phyloP scores from a whole-genome alignment of 2,113 vertebrate species.

The Phalacrocorax pelagicus region DNA sequence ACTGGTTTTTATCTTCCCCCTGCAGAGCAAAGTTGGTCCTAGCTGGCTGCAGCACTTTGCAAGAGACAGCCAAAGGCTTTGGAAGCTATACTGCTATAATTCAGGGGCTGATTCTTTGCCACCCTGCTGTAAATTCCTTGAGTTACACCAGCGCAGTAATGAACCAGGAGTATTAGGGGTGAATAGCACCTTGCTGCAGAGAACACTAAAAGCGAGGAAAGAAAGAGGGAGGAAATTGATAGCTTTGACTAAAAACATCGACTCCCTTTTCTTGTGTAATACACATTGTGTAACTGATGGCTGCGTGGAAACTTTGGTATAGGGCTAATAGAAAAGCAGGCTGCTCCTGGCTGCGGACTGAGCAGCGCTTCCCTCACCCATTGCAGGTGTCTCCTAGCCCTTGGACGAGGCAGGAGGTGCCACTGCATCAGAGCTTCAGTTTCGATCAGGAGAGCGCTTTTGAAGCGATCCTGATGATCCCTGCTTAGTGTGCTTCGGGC shows the following conservation, averaged over 20 bases:
- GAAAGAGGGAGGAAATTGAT: not conserved
- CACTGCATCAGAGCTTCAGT: not conserved
- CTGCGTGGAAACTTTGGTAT: rapidly evolving
- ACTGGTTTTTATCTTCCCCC: not conserved
- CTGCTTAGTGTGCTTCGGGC: not conserved
- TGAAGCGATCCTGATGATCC: not conserved
- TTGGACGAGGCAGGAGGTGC: not conserved
- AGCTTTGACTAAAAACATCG: not conserved
- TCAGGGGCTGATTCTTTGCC: not conserved
- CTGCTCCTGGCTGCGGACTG: not conserved
- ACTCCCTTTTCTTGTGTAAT: not conserved
- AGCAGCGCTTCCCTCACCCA: not conserved
- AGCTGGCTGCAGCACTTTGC: not conserved
- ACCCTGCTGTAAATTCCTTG: not conserved
- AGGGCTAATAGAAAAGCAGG: not conserved
- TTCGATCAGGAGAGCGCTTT: not conserved
- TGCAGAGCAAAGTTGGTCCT: not conserved
- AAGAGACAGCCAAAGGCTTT: not conserved
- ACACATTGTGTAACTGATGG: not conserved
- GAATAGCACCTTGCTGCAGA: not conserved
- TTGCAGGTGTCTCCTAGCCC: not conserved
- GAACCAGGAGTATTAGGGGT: not conserved
- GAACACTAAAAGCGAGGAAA: not conserved
- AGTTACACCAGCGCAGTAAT: not conserved
- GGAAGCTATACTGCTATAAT: not conserved